Conservation (phyloP, 2,113 vertebrate genomes). For the Nanorana parkeri region DNA sequence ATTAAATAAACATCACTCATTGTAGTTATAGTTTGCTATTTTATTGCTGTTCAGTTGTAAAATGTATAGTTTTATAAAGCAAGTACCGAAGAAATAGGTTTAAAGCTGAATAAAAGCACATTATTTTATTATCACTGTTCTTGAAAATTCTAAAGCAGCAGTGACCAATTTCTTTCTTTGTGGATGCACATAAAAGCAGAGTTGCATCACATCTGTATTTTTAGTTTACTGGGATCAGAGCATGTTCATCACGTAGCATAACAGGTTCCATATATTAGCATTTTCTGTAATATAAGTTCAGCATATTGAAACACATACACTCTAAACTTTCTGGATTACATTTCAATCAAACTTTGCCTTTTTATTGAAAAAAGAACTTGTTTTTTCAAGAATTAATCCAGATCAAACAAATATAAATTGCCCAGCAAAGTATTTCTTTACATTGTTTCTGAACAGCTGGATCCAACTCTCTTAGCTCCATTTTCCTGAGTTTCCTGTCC, state of each 20-base stretch:
- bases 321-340: not conserved
- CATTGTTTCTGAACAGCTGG: too few relatives aligned
- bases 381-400: too few relatives aligned
- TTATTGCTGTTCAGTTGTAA: slow-evolving; percentile 36
- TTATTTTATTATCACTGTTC: slow-evolving; percentile 28
- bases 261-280: slow-evolving; percentile 14
- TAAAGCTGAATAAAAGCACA: slow-evolving; percentile 15
- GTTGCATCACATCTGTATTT: slow-evolving; percentile 10
- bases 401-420: too few relatives aligned
- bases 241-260: not conserved
- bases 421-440: too few relatives aligned
- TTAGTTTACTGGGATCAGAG: slow-evolving; percentile 17
- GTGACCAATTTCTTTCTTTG: slow-evolving; percentile 33
- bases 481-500: too few relatives aligned
- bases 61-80: slow-evolving; percentile 22
- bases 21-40: slow-evolving; percentile 33
- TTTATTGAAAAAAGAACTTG: too few relatives aligned
- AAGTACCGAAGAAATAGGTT: slow-evolving; percentile 27
- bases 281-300: not conserved
- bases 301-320: slow-evolving; percentile 10
- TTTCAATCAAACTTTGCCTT: too few relatives aligned
- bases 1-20: slow-evolving; percentile 32
- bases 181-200: slow-evolving; percentile 18
- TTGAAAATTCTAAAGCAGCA: slow-evolving; percentile 15
- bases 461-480: too few relatives aligned